Percentiles rank a stretch among this genome's conserved stretches.
These are phyloP conservation scores for Lytechinus variegatus DNA, from an alignment of 35 echinoderm and acorn worm species.

Conservation along the genomic window DNA sequence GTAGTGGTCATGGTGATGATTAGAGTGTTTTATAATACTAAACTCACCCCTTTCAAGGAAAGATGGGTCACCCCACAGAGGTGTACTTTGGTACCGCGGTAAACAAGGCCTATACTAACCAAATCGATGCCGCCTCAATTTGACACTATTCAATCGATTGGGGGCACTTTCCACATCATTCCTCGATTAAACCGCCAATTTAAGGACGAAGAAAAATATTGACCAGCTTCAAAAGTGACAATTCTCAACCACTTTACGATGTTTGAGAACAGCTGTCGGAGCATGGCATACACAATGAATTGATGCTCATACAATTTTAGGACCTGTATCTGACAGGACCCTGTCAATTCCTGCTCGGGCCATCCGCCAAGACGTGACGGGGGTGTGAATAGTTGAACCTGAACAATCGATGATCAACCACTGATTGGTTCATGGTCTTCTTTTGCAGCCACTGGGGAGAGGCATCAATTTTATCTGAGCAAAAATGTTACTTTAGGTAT, in stretches of 20 bases:
- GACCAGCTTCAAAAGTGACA: conserved; percentile 36
- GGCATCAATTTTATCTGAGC: too few relatives aligned
- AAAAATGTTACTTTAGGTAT: too few relatives aligned
- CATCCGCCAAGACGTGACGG: background rate
- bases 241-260: background rate
- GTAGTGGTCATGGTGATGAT: too few relatives aligned
- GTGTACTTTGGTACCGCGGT: conserved; percentile 35
- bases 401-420: background rate
- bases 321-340: background rate
- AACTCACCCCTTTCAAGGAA: background rate
- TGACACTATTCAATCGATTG: conserved; percentile 35
- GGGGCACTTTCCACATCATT: conserved; percentile 8
- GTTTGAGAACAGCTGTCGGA: conserved; percentile 41
- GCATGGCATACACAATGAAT: background rate
- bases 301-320: background rate
- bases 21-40: background rate
- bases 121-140: conserved; percentile 44
- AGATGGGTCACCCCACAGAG: background rate
- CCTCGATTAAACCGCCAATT: conserved; percentile 48
- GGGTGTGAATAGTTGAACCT: background rate
- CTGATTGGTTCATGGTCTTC: background rate
- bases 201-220: conserved; percentile 14
- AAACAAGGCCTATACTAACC: conserved; percentile 15
- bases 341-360: background rate
- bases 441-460: too few relatives aligned